Evolutionary conservation across 1,140 invertebrate genomes (phyloP), one percentile per base, ranked within the genome.

Genomic region (Rhopalosiphum padi): DNA sequence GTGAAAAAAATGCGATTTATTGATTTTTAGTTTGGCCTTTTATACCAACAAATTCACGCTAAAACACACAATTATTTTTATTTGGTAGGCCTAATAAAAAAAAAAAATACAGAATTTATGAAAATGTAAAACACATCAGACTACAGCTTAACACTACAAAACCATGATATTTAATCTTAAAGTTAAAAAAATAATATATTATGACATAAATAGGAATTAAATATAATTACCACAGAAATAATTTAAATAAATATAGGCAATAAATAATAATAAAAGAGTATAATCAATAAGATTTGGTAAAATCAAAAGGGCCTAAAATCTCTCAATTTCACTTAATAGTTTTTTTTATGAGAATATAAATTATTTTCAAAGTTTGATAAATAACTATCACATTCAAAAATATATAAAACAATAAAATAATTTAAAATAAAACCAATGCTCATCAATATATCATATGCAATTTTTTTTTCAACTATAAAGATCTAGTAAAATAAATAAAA

Each of bases 241-340:
- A 90, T 90, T 90, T 90, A 90, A 90, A 90, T 90, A 90, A 90
- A 90, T 90, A 90, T 89, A 90, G 89, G 88, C 25, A 41, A 90
- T 85, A 85, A 85, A 85, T 83, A 37, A 83, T 90, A 55, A 41
- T 88, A 35, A 77, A 37, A 30, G 15, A 21, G 37, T 89, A 53
- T 37, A 88, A 48, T 51, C 30, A 88, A 88, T 41, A 37, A 60
- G 22, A 55, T 53, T 68, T 60, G 55, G 89, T 68, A 68, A 90
- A 90, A 90, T 68, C 15, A 90, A 51, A 86, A 86, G 23, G 25
- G 23, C 37, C 23, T 86, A 86, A 30, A 86, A 88, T 88, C 48
- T 22, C 4, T 60, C 21, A 90, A 60, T 90, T 90, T 60, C 35
- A 37, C 37, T 41, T 15, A 90, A 60, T 60, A 60, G 8, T 41